Evolutionary conservation across 2,888 invertebrate genomes (phyloP).

Genomic region (Neocrepidodera transversa): DNA sequence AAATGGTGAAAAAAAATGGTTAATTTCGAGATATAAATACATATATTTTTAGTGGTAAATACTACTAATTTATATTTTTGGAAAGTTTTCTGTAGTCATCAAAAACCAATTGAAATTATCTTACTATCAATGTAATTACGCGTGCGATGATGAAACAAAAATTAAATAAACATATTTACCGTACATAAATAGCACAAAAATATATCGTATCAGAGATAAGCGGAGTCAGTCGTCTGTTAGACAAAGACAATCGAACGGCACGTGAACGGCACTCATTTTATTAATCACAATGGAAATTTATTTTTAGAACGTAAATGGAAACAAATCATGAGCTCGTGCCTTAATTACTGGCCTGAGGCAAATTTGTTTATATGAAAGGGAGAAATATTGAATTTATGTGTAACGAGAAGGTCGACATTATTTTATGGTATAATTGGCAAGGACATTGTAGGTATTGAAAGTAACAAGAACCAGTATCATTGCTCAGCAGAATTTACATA

Average conservation of each 20-base stretch:
- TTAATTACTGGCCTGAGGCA: conserved; percentile 9
- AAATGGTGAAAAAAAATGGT: too few species aligned
- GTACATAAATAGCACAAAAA: too few species aligned
- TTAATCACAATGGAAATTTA: conserved; percentile 20
- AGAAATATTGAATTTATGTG: neutral
- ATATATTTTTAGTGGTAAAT: too few species aligned
- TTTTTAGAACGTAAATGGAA: conserved; percentile 18
- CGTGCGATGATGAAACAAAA: neutral
- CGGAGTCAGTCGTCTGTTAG: neutral
- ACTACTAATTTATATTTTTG: neutral
- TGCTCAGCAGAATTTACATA: too few species aligned
- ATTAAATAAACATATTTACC: too few species aligned
- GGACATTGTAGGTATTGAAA: neutral
- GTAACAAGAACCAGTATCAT: too few species aligned
- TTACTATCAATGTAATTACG: neutral
- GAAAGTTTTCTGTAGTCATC: neutral
- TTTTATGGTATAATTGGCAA: neutral
- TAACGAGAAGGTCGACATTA: neutral
- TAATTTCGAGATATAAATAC: too few species aligned
- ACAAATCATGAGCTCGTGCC: conserved; percentile 22
- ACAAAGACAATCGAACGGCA: conserved; percentile 30
- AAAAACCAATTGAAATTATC: neutral
- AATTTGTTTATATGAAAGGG: neutral
- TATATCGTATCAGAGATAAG: neutral
- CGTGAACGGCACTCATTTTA: conserved; percentile 30